Base-by-base conservation (phyloP, 2,888 invertebrate genomes). In the Empis stercorea region DNA sequence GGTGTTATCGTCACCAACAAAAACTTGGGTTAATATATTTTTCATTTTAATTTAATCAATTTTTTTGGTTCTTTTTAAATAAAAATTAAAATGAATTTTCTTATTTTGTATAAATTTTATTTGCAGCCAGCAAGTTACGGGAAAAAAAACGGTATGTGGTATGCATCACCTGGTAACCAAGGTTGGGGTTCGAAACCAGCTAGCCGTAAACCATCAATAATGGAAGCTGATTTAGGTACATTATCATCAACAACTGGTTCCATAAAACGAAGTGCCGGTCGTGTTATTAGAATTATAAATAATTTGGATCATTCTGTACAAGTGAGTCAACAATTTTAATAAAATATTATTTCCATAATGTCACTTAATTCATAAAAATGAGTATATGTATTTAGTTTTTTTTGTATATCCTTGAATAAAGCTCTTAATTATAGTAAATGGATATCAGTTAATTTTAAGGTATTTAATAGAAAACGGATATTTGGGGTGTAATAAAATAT, bases 211-310 rank as follows among this genome's bases (percentile, higher is more conserved):
- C 83, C 86, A 56, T 86, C 87, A 53, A 83, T 87, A 57, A 85
- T 81, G 54, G 88, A 88, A 69, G 81, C 84, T 46, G 84, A 84
- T 61, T 61, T 68, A 57, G 66, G 68, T 56, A 81, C 80, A 43
- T 82, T 86, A 46, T 79, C 80, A 50, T 77, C 72, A 68, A 76
- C 72, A 62, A 75, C 70, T 55, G 71, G 71, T 54, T 68, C 71
- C 52, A 75, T 80, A 63, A 87, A 87, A 60, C 84, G 87, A 11
- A 79, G 83, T 57, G 86, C 87, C 51, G 86, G 89, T 43, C 76
- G 88, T 57, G 86, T 92, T 57, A 91, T 95, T 64, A 78, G 93
- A 57, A 89, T 95, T 63, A 87, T 94, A 63, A 94, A 94, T 70
- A 92, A 92, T 67, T 81, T 86, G 76, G 87, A 92, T 69, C 89